Conservation (phyloP, 2,797 vertebrate species). For the Luscinia megarhynchos region DNA sequence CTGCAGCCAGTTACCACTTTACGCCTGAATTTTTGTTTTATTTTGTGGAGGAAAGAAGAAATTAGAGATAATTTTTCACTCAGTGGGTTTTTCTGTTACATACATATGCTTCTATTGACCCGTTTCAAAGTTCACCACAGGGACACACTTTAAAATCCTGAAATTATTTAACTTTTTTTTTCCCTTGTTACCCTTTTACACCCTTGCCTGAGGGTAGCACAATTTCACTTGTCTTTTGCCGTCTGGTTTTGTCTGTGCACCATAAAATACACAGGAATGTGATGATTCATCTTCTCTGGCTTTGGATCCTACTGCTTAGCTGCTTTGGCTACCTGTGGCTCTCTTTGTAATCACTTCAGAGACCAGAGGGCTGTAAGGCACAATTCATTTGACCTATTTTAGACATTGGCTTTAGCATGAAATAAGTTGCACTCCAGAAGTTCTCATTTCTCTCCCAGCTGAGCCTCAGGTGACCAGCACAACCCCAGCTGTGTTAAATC, state of each 20-base stretch:
- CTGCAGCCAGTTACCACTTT: neutral
- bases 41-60: neutral
- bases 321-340: neutral
- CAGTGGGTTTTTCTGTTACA: neutral
- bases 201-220: neutral
- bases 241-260: neutral
- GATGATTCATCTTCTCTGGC: neutral
- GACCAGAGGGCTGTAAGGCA: neutral
- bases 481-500: neutral
- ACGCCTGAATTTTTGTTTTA: neutral
- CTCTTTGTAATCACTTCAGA: neutral
- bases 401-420: neutral
- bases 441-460: neutral
- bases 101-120: neutral
- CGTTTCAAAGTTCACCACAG: neutral
- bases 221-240: neutral
- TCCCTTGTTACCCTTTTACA: neutral
- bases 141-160: neutral
- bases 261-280: neutral
- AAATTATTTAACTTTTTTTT: neutral
- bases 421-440: neutral
- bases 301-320: neutral
- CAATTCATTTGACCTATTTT: constrained; percentile 12
- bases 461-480: neutral
- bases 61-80: neutral